Conservation (phyloP, 2,113 vertebrate species). For the Peromyscus leucopus region DNA sequence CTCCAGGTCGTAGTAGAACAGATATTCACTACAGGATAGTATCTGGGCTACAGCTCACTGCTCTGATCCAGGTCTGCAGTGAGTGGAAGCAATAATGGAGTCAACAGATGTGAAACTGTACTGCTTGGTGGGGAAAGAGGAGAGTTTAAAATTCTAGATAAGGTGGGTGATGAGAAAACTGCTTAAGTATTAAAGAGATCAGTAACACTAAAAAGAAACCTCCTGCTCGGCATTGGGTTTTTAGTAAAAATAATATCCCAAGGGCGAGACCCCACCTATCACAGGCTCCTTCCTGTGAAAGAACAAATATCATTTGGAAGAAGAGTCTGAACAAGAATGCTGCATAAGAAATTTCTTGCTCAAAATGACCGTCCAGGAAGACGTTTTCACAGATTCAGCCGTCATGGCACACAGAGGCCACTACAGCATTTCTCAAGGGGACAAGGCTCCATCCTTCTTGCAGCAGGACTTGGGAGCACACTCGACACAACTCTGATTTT, state of each 20-base stretch:
- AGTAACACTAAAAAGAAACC: neutral
- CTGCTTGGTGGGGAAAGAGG: neutral
- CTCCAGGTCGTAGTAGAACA: too few species aligned
- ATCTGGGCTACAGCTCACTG: neutral
- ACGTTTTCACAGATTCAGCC: neutral
- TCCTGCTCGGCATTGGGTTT: neutral
- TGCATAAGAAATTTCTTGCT: neutral
- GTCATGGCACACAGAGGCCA: neutral
- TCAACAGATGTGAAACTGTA: neutral
- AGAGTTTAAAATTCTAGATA: neutral
- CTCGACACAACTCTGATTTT: neutral
- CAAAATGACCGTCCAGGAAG: neutral
- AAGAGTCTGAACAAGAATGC: neutral
- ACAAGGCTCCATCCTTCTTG: neutral
- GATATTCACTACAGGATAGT: neutral
- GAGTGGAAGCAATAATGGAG: neutral
- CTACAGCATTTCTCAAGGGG: neutral
- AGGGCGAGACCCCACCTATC: too few species aligned
- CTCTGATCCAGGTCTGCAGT: neutral
- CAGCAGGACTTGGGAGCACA: neutral
- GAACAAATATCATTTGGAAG: neutral
- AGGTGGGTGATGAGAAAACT: neutral
- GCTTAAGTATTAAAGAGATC: neutral
- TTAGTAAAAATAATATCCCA: too few species aligned
- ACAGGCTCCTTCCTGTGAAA: neutral